Percentiles rank a stretch among this genome's conserved stretches.
Evolutionary conservation across 2,113 vertebrate genomes (phyloP).

Genomic region (Parotia lawesii): DNA sequence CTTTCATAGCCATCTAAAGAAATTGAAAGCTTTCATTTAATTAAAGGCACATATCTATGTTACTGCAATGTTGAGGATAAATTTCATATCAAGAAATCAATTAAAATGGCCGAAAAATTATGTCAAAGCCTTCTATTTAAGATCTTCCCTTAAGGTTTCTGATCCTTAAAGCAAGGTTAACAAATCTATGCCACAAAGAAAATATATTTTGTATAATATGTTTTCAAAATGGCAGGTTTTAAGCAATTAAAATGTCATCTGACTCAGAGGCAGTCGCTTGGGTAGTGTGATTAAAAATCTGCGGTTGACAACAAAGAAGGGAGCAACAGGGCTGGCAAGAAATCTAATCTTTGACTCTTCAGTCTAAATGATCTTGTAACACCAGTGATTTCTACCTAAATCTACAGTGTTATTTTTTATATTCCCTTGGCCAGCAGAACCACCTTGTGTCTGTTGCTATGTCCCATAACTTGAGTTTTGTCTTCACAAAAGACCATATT

Average conservation of each 20-base stretch:
- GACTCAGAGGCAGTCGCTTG: rapidly evolving
- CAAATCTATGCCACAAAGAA: background rate
- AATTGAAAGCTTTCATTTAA: background rate
- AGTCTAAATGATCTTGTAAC: background rate
- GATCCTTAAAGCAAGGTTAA: background rate
- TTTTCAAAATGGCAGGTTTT: background rate
- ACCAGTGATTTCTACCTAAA: background rate
- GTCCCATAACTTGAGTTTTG: rapidly evolving
- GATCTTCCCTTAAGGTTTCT: background rate
- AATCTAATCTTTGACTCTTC: background rate
- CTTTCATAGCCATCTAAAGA: background rate
- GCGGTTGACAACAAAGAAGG: background rate
- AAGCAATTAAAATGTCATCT: background rate
- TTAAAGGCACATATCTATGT: background rate
- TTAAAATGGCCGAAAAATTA: background rate
- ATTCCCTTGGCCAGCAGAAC: background rate
- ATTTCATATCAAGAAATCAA: background rate
- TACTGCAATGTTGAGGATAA: background rate
- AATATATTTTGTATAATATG: background rate
- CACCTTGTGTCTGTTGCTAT: background rate
- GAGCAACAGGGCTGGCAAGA: background rate
- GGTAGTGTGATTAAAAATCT: background rate
- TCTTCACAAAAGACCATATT: background rate
- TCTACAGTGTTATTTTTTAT: background rate
- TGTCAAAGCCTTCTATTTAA: background rate